Base-by-base conservation (phyloP, 2,113 vertebrate genomes). In the Mungos mungo region DNA sequence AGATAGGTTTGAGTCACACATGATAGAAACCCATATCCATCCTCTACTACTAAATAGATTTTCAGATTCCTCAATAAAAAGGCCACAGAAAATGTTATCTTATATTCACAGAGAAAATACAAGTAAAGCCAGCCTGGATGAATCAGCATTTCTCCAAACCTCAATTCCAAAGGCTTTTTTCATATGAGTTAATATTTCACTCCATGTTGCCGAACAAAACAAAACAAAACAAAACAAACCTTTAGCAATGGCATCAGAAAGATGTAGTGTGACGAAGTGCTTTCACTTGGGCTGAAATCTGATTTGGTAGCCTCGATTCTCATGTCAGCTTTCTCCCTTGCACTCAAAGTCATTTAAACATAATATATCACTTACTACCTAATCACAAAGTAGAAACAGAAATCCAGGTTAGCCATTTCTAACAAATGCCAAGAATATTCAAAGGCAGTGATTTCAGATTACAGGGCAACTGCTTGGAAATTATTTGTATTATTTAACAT, bases 41-140 rank as follows among this genome's bases (percentile, higher is more conserved):
- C 65, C n/a, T 93, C 25, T 85, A 76, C 14, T 45, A 74, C 35
- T 93, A 80, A 85, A 60, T 35, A 5, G 23, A 50, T 80, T 96
- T 95, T 94, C 41, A 84, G 72, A 93, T 81, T 88, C 82, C 81
- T 93, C 79, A 95, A 86, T 88, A 72, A 96, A 96, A 93, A 88
- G 72, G 66, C 19, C 31, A 88, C 54, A 63, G 35, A 72, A 93
- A 79, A 80, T 81, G 57, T 95, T 69, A 92, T 7, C 25, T 52
- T 88, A 85, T 25, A 88, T 52, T 76, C 92, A 92, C 57, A 92
- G 50, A 87, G 74, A 95, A 97, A 84, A 93, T 23, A 87, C 41
- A 79, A 91, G 71, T n/a, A 80, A 94, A 92, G 77, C 54, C 91
- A 97, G 93, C 52, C n/a, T 54, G 93, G 91, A 93, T 80, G 84